A percentile compares a stretch with the other conserved stretches of the same genome.
These are phyloP conservation scores for Macrotis lagotis DNA, from an alignment of 2,113 vertebrate genomes.

Conservation along the genomic window DNA sequence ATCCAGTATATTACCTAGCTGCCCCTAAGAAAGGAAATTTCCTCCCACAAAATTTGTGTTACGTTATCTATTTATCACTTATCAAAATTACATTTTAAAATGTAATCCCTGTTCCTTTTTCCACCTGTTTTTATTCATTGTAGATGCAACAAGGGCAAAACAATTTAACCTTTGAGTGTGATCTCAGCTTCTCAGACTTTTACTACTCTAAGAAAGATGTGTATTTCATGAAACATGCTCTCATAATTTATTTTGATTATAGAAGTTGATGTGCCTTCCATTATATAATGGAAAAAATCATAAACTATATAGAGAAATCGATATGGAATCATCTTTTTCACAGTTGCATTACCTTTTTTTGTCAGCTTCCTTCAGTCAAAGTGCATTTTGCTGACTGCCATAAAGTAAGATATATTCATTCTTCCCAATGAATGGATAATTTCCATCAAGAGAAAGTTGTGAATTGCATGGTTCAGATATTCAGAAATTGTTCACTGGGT, in stretches of 20 bases:
- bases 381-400: background rate
- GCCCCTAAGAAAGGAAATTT: background rate
- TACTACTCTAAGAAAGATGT: background rate
- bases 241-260: background rate
- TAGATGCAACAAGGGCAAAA: background rate
- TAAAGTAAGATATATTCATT: constrained; percentile 8
- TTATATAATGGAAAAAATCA: background rate
- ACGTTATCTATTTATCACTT: background rate
- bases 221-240: background rate
- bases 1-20: background rate
- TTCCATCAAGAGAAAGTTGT: constrained; percentile 82
- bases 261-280: background rate
- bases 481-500: background rate
- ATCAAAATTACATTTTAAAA: background rate
- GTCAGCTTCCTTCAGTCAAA: constrained; percentile 21
- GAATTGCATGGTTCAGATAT: constrained; percentile 60
- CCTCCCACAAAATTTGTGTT: background rate
- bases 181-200: background rate
- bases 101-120: background rate
- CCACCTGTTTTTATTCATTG: background rate
- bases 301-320: background rate
- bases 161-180: background rate
- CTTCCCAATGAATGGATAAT: constrained; percentile 49
- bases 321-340: background rate
- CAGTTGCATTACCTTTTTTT: background rate